These are phyloP conservation scores for Danio choprae DNA, from an alignment of 2,797 vertebrate genomes.

Conservation along the genomic window DNA sequence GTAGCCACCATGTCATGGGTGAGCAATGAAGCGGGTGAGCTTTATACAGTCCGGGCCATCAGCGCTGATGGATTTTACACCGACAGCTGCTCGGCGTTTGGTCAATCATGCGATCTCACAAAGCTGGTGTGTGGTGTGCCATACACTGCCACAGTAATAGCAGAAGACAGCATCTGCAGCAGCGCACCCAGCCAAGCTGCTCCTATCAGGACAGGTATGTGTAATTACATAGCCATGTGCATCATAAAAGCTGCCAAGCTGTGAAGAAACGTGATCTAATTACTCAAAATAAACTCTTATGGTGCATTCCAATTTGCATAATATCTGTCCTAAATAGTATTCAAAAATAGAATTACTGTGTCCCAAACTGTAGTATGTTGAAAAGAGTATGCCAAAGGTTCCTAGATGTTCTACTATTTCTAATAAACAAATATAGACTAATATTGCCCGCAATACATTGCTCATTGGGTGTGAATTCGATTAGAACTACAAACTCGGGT, in stretches of 20 bases:
- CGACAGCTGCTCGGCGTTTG: conserved; percentile 61
- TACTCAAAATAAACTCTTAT: neutral
- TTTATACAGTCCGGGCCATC: conserved; percentile 71
- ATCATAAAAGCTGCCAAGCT: neutral
- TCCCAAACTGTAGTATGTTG: too few relatives aligned
- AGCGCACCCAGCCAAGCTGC: conserved; percentile 70
- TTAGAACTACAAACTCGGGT: too few relatives aligned
- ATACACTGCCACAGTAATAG: conserved; percentile 73
- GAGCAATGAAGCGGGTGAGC: conserved; percentile 66
- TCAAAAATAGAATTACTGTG: too few relatives aligned
- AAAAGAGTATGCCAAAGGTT: too few relatives aligned
- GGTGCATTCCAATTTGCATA: too few relatives aligned
- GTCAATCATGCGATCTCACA: conserved; percentile 69
- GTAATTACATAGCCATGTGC: neutral
- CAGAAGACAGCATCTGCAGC: conserved; percentile 70
- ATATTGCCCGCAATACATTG: too few relatives aligned
- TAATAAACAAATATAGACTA: too few relatives aligned
- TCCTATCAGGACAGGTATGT: conserved; percentile 75
- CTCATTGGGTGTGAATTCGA: too few relatives aligned
- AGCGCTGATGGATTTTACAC: conserved; percentile 53
- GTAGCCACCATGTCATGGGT: conserved; percentile 75
- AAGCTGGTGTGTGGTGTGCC: conserved; percentile 73
- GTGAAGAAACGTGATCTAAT: neutral
- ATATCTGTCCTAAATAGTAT: too few relatives aligned
- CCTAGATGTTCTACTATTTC: too few relatives aligned